Evolutionary conservation across 2,797 vertebrate species (phyloP).

Genomic region (Hybognathus amarus): DNA sequence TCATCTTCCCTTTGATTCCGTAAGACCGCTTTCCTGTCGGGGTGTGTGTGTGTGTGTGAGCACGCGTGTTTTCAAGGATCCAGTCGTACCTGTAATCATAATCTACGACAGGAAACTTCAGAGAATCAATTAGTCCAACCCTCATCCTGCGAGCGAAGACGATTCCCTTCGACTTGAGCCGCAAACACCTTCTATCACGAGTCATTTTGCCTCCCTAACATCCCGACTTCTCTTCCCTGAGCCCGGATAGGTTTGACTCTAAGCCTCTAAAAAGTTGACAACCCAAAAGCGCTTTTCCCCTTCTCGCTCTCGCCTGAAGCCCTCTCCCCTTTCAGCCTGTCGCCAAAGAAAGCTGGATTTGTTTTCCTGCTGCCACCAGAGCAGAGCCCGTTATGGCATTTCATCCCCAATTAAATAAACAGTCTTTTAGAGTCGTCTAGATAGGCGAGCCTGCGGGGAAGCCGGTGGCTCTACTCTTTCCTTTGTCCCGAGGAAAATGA

Average conservation of each 20-base stretch:
- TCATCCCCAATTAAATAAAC: conserved; percentile 80
- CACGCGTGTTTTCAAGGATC: conserved; percentile 75
- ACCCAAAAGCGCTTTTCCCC: conserved; percentile 78
- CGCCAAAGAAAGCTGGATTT: conserved; percentile 79
- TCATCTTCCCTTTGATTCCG: conserved; percentile 79
- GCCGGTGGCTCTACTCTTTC: conserved; percentile 60
- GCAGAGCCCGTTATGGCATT: conserved; percentile 65
- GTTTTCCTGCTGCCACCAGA: conserved; percentile 69
- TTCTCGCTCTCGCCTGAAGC: conserved; percentile 68
- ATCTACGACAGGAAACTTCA: conserved; percentile 81
- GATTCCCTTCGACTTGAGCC: conserved; percentile 84
- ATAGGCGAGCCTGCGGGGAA: conserved; percentile 32
- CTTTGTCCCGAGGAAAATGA: conserved; percentile 75
- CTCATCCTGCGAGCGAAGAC: conserved; percentile 81
- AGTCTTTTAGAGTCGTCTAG: conserved; percentile 58
- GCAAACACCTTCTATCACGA: conserved; percentile 86
- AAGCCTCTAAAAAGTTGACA: conserved; percentile 87
- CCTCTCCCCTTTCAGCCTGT: conserved; percentile 73
- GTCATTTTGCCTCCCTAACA: conserved; percentile 85
- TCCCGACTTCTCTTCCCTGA: conserved; percentile 84
- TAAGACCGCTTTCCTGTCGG: conserved; percentile 76
- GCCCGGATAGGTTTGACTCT: conserved; percentile 86
- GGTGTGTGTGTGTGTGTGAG: conserved; percentile 69
- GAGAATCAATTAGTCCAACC: conserved; percentile 84
- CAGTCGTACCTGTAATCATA: conserved; percentile 82